These are phyloP conservation scores for Trichosurus vulpecula DNA, from an alignment of 2,797 vertebrate genomes.

Conservation along the genomic window DNA sequence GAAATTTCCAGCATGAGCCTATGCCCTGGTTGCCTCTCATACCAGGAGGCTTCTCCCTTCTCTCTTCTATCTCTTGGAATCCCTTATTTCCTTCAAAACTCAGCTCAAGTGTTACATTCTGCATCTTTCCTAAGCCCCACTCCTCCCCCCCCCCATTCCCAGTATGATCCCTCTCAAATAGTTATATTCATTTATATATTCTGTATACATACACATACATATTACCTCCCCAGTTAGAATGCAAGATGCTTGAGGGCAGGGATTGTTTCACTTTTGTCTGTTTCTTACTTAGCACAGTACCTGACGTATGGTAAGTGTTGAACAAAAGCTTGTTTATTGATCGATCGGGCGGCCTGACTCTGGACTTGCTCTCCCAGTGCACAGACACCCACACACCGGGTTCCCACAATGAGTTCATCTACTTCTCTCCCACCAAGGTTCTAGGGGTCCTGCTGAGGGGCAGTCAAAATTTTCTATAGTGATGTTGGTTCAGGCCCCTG, in stretches of 20 bases:
- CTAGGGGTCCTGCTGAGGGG: background rate
- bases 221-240: background rate
- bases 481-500: background rate
- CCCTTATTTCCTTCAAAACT: background rate
- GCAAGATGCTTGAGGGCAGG: background rate
- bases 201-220: background rate
- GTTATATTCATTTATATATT: background rate
- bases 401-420: background rate
- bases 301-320: background rate
- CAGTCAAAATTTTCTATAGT: background rate
- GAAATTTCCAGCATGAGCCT: background rate
- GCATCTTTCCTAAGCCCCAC: background rate
- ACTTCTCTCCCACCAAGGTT: background rate
- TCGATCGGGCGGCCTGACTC: background rate
- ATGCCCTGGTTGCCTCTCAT: background rate
- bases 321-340: background rate
- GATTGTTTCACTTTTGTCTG: background rate
- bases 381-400: background rate
- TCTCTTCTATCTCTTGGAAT: background rate
- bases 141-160: background rate
- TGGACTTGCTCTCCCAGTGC: background rate
- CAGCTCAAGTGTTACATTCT: background rate
- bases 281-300: background rate
- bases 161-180: background rate
- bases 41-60: background rate